phyloP scores from a whole-genome alignment of 2,113 vertebrate genomes.

The Microtus montanus region DNA sequence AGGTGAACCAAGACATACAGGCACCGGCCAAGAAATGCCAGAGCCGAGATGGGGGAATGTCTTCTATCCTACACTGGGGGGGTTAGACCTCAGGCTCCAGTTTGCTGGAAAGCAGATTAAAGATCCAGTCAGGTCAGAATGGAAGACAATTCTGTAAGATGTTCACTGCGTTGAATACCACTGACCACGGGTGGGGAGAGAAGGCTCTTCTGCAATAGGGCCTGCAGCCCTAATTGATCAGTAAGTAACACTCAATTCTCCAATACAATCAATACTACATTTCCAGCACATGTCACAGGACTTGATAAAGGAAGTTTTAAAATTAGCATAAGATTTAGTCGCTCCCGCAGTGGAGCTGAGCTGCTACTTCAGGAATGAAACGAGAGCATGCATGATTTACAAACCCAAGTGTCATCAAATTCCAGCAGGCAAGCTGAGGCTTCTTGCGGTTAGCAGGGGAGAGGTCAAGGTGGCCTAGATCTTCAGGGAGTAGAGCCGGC shows the following conservation, averaged over 20 bases:
- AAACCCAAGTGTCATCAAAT: neutral
- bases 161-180: neutral
- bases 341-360: neutral
- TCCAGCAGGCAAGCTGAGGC: neutral
- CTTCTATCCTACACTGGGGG: neutral
- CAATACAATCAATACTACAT: neutral
- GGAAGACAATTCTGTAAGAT: neutral
- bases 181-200: neutral
- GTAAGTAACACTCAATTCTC: neutral
- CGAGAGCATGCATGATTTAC: neutral
- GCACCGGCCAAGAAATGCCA: neutral
- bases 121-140: neutral
- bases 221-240: neutral
- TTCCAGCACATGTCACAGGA: neutral
- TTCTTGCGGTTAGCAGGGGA: neutral
- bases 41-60: neutral
- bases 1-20: neutral
- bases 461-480: constrained; percentile 44
- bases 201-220: fast-evolving
- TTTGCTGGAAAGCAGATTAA: neutral
- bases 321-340: neutral
- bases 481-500: constrained; percentile 4
- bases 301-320: constrained; percentile 1
- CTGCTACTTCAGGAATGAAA: neutral
- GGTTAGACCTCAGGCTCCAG: neutral